Evolutionary conservation across 2,797 vertebrate genomes (phyloP).

Genomic region (Chaenodraco wilsoni): DNA sequence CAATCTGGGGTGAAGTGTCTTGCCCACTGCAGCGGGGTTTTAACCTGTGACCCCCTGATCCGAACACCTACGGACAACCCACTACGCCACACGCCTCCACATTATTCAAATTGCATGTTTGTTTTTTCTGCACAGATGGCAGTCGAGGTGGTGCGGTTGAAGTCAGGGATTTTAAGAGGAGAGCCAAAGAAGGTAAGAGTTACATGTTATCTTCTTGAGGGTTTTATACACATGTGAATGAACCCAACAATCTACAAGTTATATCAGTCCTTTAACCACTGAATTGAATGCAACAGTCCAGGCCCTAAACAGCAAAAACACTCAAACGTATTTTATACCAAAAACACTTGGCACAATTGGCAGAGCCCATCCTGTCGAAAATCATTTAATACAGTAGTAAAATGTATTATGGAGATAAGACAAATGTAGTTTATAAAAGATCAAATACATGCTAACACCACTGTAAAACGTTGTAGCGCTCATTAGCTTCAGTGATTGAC

Average conservation of each 20-base stretch:
- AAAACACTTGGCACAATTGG: slow-evolving; percentile 48
- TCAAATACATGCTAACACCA: slow-evolving; percentile 43
- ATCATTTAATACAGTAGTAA: slow-evolving; percentile 43
- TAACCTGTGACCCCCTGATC: no score
- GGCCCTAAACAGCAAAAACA: slow-evolving; percentile 60
- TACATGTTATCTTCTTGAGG: slow-evolving; percentile 44
- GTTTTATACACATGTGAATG: slow-evolving; percentile 50
- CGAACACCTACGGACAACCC: no score
- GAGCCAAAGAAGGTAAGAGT: slow-evolving; percentile 94
- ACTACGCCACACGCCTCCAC: no score
- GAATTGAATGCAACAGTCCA: slow-evolving; percentile 52
- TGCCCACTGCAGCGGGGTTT: no score
- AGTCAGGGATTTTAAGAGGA: slow-evolving; percentile 95
- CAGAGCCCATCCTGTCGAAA: slow-evolving; percentile 30
- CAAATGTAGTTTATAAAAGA: slow-evolving; percentile 31
- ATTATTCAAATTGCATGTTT: slow-evolving; percentile 49
- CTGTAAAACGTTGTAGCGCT: slow-evolving; percentile 39
- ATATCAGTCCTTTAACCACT: slow-evolving; percentile 59
- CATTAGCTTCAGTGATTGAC: slow-evolving; percentile 39
- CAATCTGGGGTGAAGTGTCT: no score
- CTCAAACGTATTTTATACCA: slow-evolving; percentile 45
- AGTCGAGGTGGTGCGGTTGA: slow-evolving; percentile 90
- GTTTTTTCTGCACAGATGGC: slow-evolving; percentile 85
- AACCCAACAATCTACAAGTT: slow-evolving; percentile 71
- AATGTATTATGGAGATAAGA: slow-evolving; percentile 33